Evolutionary conservation across 2,797 vertebrate species (phyloP), one percentile per base, ranked within the genome.

Genomic region (Denticeps clupeoides): DNA sequence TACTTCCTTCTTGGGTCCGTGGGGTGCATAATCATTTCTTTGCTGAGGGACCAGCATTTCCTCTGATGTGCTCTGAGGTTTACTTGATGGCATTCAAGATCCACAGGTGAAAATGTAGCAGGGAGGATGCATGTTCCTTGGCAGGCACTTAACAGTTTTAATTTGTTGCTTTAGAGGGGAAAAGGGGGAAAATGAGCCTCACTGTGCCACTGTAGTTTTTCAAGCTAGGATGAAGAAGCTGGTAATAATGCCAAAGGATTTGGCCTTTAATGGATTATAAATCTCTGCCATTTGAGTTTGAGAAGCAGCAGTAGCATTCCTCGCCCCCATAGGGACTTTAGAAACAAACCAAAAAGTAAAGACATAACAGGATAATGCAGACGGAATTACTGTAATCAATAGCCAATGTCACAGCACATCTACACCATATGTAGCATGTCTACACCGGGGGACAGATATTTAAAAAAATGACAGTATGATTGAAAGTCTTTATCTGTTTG

Each of bases 401-500:
- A 3, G 22, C 15, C 23, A 29, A 46, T 27, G 16, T 12, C 37
- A 24, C 42, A 5, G 26, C 40, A 31, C 12, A 10, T 22, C 50
- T 42, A 28, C 10, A 37, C 41, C 15, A 41, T 11, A 10, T 11
- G 3, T 32, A 10, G 19, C 51, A 32, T 29, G 41, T 15, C 45
- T 55, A 21, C 15, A 35, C 41, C 26, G 40, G 41, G 27, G 25
- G 38, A 38, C 38, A 38, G 1, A 38, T 38, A n/a, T 54, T 48
- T 12, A 16, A 12, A 15, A 43, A 11, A 24, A 66, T 62, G 38
- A 38, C 35, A 38, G 55, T 70, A 55, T 67, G 60, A 25, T 45
- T 41, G 10, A 55, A 37, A 46, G 60, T 49, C 58, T 56, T 51
- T 46, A 22, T 35, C 46, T 49, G 55, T 7, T 50, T 31, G 33